Conservation (phyloP, 2,888 invertebrate genomes). For the Lasioglossum zephyrum region DNA sequence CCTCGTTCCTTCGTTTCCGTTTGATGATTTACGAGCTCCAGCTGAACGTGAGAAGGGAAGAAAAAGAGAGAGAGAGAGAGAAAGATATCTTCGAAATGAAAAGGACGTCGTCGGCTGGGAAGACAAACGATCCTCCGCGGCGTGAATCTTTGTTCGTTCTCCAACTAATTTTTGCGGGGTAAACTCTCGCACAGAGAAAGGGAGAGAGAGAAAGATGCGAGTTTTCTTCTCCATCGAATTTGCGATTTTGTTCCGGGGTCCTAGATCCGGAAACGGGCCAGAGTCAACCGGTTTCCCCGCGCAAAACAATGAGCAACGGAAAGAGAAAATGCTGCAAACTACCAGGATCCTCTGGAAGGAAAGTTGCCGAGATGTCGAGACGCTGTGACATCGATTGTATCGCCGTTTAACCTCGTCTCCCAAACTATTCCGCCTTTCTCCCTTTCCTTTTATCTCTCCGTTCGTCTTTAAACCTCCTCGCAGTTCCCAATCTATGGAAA, state of each 20-base stretch:
- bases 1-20: neutral
- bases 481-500: neutral
- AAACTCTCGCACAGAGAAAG: neutral
- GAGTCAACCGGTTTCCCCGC: neutral
- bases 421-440: neutral
- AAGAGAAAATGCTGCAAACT: neutral
- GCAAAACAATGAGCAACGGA: neutral
- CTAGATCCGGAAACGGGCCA: neutral
- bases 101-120: conserved; percentile 30
- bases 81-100: conserved; percentile 6
- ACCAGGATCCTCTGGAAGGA: neutral
- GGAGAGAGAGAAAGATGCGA: neutral
- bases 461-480: neutral
- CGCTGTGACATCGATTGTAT: conserved; percentile 7
- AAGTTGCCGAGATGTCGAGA: conserved; percentile 10
- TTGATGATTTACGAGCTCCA: conserved; percentile 38
- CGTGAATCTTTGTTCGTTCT: conserved; percentile 18
- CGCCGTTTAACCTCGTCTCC: neutral
- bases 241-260: neutral
- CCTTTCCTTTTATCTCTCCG: neutral
- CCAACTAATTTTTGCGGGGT: conserved; percentile 29
- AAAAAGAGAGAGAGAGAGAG: neutral
- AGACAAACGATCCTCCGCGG: conserved; percentile 34
- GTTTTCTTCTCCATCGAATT: neutral
- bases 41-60: neutral